A percentile compares a stretch with the other conserved stretches of the same genome.
phyloP scores from a whole-genome alignment of 2,797 vertebrate genomes.

The Acanthis flammea region DNA sequence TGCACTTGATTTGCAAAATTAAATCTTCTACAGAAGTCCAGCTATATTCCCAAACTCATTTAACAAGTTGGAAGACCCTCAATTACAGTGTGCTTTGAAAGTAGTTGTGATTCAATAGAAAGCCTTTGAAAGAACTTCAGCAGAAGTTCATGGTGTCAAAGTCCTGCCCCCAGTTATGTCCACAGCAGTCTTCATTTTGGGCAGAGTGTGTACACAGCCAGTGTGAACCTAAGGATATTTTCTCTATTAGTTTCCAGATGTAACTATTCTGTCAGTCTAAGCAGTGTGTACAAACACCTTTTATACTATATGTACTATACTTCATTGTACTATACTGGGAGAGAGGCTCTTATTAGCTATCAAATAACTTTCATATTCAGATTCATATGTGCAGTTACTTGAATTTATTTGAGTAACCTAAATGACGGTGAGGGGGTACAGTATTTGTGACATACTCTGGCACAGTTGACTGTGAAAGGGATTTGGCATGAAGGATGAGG shows the following conservation, averaged over 20 bases:
- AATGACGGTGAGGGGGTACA: not conserved
- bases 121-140: not conserved
- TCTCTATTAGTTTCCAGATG: not conserved
- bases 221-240: not conserved
- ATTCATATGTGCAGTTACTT: not conserved
- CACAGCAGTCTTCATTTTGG: not conserved
- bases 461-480: not conserved
- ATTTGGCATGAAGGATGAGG: not conserved
- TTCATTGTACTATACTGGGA: not conserved
- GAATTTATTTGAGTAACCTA: not conserved
- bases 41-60: not conserved
- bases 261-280: not conserved
- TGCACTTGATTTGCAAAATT: not conserved
- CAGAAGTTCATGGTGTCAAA: not conserved
- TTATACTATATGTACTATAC: not conserved
- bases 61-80: not conserved
- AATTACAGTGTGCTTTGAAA: not conserved
- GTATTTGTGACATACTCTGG: not conserved
- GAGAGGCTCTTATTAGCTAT: not conserved
- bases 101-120: not conserved
- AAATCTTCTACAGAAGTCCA: not conserved
- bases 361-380: not conserved
- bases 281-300: not conserved
- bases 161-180: not conserved
- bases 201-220: not conserved